phyloP scores from a whole-genome alignment of 2,797 vertebrate genomes.

The Steatocranus sp. region DNA sequence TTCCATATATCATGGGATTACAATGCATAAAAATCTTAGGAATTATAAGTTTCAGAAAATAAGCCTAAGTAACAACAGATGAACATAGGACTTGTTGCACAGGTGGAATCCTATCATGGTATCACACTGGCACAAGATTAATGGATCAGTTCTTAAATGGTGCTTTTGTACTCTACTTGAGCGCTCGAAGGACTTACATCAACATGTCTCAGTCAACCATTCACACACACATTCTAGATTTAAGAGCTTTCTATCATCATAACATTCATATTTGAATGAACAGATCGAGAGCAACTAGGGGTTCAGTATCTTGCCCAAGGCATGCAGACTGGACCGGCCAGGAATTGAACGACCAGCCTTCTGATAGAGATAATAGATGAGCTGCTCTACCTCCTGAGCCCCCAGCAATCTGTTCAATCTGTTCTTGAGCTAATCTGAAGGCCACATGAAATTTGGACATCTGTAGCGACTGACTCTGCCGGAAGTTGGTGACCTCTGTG shows the following conservation, averaged over 20 bases:
- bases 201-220: not conserved
- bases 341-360: not conserved
- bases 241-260: not conserved
- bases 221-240: not conserved
- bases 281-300: not conserved
- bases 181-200: not conserved
- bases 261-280: not conserved
- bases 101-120: not conserved
- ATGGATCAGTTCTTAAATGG: not conserved
- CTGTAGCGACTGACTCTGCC: not conserved
- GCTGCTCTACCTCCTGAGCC: not conserved
- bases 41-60: not conserved
- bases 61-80: not conserved
- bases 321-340: not conserved
- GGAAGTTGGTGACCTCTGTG: not conserved
- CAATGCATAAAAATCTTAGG: not conserved
- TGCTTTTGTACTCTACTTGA: not conserved
- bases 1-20: not conserved
- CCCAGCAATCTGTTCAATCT: not conserved
- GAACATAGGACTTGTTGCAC: not conserved
- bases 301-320: not conserved
- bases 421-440: not conserved
- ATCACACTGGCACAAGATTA: not conserved
- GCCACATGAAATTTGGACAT: not conserved
- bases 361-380: not conserved